Evolutionary conservation across 2,797 vertebrate species (phyloP).

Genomic region (Danionella dracula): DNA sequence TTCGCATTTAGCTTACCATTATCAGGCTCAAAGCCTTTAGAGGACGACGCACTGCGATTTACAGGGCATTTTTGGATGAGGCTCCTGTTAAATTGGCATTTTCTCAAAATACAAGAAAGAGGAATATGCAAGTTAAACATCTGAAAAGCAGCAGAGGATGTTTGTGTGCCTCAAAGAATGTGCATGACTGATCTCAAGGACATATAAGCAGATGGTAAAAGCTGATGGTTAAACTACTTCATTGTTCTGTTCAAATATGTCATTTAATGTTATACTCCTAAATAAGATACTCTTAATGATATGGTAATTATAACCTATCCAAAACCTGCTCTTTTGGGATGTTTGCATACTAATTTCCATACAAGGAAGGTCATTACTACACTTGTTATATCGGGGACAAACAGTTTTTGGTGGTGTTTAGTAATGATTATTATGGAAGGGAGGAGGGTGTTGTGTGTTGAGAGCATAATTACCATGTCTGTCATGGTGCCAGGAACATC

Average conservation of each 20-base stretch:
- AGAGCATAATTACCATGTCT: neutral
- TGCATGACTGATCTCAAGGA: slow-evolving; percentile 12
- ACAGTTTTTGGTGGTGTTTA: neutral
- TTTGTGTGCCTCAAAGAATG: slow-evolving; percentile 19
- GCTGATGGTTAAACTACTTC: neutral
- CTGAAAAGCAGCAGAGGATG: slow-evolving; percentile 13
- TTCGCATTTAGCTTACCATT: slow-evolving; percentile 37
- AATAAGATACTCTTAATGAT: too few species aligned
- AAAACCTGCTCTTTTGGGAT: neutral
- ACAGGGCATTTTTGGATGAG: slow-evolving; percentile 22
- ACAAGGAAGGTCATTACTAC: neutral
- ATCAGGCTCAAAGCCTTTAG: slow-evolving; percentile 28
- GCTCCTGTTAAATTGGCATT: slow-evolving; percentile 20
- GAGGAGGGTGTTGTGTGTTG: neutral
- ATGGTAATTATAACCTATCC: neutral
- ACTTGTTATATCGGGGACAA: neutral
- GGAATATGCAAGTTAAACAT: slow-evolving; percentile 16
- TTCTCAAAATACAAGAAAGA: neutral
- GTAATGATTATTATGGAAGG: neutral
- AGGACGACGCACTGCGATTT: slow-evolving; percentile 25
- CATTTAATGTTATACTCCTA: too few species aligned
- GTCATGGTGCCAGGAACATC: slow-evolving; percentile 19
- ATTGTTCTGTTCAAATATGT: too few species aligned
- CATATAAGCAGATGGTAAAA: slow-evolving; percentile 25
- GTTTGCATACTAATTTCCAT: neutral